Evolutionary conservation across 2,113 vertebrate genomes (phyloP).

Genomic region (Symphodus melops): DNA sequence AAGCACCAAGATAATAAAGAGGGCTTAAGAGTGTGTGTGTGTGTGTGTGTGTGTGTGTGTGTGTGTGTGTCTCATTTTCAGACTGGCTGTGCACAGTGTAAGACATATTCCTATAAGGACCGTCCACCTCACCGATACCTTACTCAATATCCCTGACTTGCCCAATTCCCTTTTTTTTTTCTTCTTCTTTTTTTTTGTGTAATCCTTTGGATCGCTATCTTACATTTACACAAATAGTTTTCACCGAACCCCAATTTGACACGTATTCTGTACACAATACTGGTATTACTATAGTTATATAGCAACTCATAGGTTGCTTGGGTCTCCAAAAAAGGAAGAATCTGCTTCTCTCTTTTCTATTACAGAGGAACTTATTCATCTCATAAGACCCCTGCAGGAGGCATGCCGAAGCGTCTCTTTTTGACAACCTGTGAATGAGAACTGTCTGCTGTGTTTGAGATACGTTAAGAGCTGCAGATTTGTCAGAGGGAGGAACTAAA

Average conservation of each 20-base stretch:
- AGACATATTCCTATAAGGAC: neutral
- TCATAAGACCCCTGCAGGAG: no score
- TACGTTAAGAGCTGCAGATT: no score
- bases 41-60: neutral
- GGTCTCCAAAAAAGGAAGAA: no score
- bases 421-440: no score
- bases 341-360: no score
- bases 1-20: slow-evolving; percentile 17
- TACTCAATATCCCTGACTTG: neutral
- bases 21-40: neutral
- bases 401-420: no score
- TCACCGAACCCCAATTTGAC: neutral
- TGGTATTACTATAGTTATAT: no score
- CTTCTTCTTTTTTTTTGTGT: neutral
- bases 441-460: no score
- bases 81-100: neutral
- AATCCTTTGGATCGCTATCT: neutral
- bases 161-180: neutral
- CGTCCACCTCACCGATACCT: neutral
- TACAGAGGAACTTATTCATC: no score
- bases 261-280: no score
- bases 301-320: no score
- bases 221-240: neutral
- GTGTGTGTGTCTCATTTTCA: neutral
- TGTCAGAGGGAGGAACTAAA: no score